Conservation (phyloP, 2,888 invertebrate species). For the Acronicta alni region DNA sequence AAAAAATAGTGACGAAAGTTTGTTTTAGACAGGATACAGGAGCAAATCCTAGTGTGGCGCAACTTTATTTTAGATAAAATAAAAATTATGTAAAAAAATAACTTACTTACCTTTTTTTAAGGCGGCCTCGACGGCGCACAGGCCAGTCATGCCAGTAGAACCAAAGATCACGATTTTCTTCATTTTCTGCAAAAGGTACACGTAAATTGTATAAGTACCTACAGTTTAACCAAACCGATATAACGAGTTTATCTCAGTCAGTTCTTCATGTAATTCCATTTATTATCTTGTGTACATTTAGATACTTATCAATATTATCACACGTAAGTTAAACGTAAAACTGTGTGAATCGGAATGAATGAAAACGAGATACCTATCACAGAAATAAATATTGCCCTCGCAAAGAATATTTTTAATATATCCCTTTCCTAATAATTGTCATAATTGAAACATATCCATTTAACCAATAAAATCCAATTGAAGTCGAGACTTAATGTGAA, state of each 20-base stretch:
- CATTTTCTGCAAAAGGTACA: slow-evolving; percentile 82
- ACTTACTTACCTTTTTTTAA: slow-evolving; percentile 91
- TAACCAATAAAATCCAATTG: slow-evolving; percentile 10
- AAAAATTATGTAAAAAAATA: too few species aligned
- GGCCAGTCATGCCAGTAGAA: slow-evolving; percentile 94
- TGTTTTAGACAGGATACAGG: too few species aligned
- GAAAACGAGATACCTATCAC: background rate
- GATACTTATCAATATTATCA: slow-evolving; percentile 2
- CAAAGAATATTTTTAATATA: too few species aligned
- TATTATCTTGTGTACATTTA: background rate
- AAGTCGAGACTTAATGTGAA: background rate
- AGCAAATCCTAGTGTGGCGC: too few species aligned
- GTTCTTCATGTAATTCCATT: slow-evolving; percentile 5
- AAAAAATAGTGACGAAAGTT: too few species aligned
- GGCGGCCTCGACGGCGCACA: slow-evolving; percentile 93
- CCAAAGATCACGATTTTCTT: slow-evolving; percentile 95
- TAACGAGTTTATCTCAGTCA: slow-evolving; percentile 25
- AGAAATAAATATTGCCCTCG: too few species aligned
- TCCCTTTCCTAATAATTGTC: too few species aligned
- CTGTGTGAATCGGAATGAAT: background rate
- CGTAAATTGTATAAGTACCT: background rate
- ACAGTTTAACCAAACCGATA: slow-evolving; percentile 18
- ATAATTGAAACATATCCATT: too few species aligned
- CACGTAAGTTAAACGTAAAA: background rate
- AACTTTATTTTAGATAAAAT: too few species aligned